phyloP scores from a whole-genome alignment of 37 sponge, comb jelly and placozoan species.

The Spongilla lacustris region DNA sequence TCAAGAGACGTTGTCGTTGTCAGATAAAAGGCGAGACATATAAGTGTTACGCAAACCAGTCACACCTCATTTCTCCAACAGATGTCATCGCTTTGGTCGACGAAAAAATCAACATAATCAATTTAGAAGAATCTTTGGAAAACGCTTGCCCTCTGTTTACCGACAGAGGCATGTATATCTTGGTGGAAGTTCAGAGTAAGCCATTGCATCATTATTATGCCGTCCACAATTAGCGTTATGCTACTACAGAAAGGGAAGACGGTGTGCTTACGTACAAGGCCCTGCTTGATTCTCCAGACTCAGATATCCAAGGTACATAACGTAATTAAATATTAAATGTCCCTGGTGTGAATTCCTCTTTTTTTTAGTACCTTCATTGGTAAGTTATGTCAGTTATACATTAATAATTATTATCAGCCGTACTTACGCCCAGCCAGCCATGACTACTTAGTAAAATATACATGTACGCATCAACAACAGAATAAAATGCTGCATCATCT shows the following conservation, averaged over 20 bases:
- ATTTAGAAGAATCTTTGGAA: conserved; percentile 42
- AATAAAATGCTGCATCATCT: neutral
- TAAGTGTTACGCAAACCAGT: neutral
- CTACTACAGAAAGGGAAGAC: conserved; percentile 16
- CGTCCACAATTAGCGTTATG: neutral
- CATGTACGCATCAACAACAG: neutral
- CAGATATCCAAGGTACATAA: conserved; percentile 4
- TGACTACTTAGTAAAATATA: no score
- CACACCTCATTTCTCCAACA: neutral
- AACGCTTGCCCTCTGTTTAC: conserved; percentile 31
- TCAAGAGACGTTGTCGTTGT: conserved; percentile 61
- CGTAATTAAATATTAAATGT: neutral
- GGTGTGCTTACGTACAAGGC: conserved; percentile 15
- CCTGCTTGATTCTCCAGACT: conserved; percentile 19
- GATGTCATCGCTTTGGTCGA: conserved; percentile 30
- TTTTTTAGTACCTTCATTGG: neutral
- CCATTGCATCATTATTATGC: neutral
- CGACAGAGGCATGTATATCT: conserved; percentile 56
- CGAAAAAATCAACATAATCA: conserved; percentile 19
- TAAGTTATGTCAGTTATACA: no score
- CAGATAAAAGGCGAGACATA: neutral
- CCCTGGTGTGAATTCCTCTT: neutral
- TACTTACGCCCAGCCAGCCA: no score
- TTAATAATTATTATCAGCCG: no score
- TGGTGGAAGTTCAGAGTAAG: conserved; percentile 60